Percentiles rank a stretch among this genome's conserved stretches.
Conservation (phyloP, 2,888 invertebrate genomes). For the Idaea aversata region DNA sequence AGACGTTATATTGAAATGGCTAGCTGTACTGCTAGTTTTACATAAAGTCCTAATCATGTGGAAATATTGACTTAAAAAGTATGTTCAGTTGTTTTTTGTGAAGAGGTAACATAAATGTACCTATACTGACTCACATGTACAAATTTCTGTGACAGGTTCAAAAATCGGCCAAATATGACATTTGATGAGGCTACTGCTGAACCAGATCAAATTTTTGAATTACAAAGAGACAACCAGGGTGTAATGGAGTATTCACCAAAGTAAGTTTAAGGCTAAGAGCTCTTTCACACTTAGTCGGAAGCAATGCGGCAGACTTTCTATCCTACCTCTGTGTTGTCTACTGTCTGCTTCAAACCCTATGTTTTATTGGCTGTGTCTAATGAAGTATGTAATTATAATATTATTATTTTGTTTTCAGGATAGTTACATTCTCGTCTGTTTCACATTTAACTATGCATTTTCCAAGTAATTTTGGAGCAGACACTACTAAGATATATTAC, state of each 20-base stretch:
- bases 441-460: slow-evolving; percentile 95
- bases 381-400: not conserved
- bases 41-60: too few species aligned
- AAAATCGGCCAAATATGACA: slow-evolving; percentile 96
- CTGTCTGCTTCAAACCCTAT: not conserved
- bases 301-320: not conserved
- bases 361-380: not conserved
- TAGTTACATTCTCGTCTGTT: slow-evolving; percentile 95
- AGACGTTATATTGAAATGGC: not conserved
- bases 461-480: slow-evolving; percentile 92
- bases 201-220: slow-evolving; percentile 94
- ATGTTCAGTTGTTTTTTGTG: too few species aligned
- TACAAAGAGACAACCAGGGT: slow-evolving; percentile 89
- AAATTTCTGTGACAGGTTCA: slow-evolving; percentile 82
- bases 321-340: not conserved
- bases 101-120: too few species aligned
- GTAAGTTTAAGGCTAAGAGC: slow-evolving; percentile 74
- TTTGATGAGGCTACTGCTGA: slow-evolving; percentile 90
- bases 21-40: too few species aligned
- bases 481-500: slow-evolving; percentile 93
- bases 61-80: too few species aligned
- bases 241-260: slow-evolving; percentile 93
- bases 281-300: not conserved
- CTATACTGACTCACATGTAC: too few species aligned
- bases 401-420: slow-evolving; percentile 76